phyloP scores from a whole-genome alignment of 2,797 vertebrate genomes.

The Cirrhinus mrigala region DNA sequence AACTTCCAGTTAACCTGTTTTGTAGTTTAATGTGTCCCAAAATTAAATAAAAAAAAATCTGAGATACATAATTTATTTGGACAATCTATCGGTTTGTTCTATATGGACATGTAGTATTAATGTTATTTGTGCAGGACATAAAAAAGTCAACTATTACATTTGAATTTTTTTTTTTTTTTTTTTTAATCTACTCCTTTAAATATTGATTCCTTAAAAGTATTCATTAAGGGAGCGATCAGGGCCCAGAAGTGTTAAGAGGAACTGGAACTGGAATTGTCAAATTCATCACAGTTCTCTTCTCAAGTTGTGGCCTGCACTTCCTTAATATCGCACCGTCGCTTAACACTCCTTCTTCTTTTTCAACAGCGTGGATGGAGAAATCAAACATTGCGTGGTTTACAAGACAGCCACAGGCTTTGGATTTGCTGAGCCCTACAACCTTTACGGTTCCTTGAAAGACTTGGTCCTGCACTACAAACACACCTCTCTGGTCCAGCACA shows the following conservation, averaged over 20 bases:
- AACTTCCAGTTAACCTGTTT: no score
- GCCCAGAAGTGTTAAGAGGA: not conserved
- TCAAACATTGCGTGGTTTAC: slow-evolving; percentile 99
- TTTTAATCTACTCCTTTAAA: no score
- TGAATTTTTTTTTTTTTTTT: no score
- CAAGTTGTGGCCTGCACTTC: not conserved
- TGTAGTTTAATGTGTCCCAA: not conserved
- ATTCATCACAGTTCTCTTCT: not conserved
- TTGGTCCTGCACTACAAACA: slow-evolving; percentile 99
- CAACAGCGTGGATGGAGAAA: slow-evolving; percentile 93
- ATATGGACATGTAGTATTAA: not conserved
- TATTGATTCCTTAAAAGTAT: not conserved
- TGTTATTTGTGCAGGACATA: not conserved
- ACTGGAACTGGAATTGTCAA: not conserved
- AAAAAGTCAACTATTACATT: not conserved
- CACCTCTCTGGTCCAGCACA: slow-evolving; percentile 99
- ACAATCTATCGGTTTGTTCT: not conserved
- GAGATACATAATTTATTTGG: not conserved
- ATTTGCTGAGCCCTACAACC: slow-evolving; percentile 98
- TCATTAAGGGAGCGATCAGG: no score
- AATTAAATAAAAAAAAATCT: not conserved
- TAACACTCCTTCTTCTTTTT: slow-evolving; percentile 40
- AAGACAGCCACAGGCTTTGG: slow-evolving; percentile 95
- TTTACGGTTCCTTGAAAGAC: slow-evolving; percentile 96
- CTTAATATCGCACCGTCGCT: not conserved